Evolutionary conservation across 2,113 vertebrate genomes (phyloP), one percentile per base, ranked within the genome.

Genomic region (Actenoides lindsayi): DNA sequence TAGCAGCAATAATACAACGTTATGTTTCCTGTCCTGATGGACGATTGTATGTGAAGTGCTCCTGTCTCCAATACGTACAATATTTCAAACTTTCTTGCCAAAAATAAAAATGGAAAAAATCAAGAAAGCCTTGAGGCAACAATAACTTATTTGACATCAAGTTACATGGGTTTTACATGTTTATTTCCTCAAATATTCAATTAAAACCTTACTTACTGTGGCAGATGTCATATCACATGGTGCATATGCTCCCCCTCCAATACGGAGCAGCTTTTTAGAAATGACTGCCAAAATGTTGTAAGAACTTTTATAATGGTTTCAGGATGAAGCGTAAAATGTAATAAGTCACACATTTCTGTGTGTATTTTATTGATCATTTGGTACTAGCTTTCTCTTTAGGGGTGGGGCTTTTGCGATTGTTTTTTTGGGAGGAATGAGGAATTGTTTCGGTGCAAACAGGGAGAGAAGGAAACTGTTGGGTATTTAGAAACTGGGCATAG

Each of bases 111-210:
- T 87, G 87, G 78, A 59, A 96, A 96, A 96, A 93, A 83, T 83
- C 87, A 82, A 74, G 57, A 89, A 94, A 94, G 90, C 92, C 80
- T 76, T 48, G 78, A 91, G 96, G 93, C 79, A 89, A 94, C 96
- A 76, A 92, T 79, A 95, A 97, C 87, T 89, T 71, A 94, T 93
- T 97, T 74, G 93, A 96, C 93, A 96, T 97, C 86, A 65, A 97
- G 96, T 93, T 94, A 90, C 96, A 94, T 75, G 94, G 95, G 93
- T 94, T 97, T 97, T 96, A 96, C 96, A 75, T 97, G 97, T 98
- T 98, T 98, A 98, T 97, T 97, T 97, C 98, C 97, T 97, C 79
- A 96, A 97, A 97, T 98, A 98, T 98, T 98, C 97, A 97, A 98
- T 97, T 97, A 97, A 94, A 97, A 97, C 68, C 94, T 97, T 97